Evolutionary conservation across 1,140 invertebrate genomes (phyloP), one percentile per base, ranked within the genome.

Genomic region (Glossosoma conforme): DNA sequence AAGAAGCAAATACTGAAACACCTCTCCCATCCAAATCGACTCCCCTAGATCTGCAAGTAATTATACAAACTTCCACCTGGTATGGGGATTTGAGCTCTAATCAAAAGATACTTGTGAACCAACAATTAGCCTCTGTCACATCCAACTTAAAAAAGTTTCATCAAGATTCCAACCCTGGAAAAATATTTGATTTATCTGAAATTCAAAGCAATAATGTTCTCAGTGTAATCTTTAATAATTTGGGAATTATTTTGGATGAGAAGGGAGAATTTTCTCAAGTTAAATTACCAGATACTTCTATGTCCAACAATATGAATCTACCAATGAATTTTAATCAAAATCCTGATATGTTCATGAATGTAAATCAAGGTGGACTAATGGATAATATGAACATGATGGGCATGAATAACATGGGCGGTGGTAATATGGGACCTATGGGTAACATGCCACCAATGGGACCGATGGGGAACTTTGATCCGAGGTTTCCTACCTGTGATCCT

Each of bases 31-130:
- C 61, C 45, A 74, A 70, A 62, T 38, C 58, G 67, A 77, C 62
- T 61, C 65, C 20, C 61, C 77, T 71, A 70, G 73, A 75, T 36
- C 55, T 83, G 57, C 70, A 80, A 62, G 75, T 65, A 22, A 70
- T 81, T 25, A 60, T 82, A 30, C 80, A 82, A 64, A 77, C 69
- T 61, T 83, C 81, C 1, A 75, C 72, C 18, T 83, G 82, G 75
- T 84, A 83, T 59, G 81, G 78, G 60, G 77, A 80, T 37, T 62
- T 83, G 14, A 81, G 78, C 44, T 81, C 80, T 36, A 82, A 80
- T 44, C 78, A 82, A 60, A 84, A 83, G 65, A 76, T 84, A 54
- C 76, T 81, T 61, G 74, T 83, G 1, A 84, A 83, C 62, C 80
- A 83, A 59, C 72, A 83, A 62, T 62, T 84, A 55, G 78, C 77